Percentiles rank a stretch among this genome's conserved stretches.
These are phyloP conservation scores for Drosophila acutilabella DNA, from an alignment of 2,888 invertebrate genomes.

Conservation along the genomic window DNA sequence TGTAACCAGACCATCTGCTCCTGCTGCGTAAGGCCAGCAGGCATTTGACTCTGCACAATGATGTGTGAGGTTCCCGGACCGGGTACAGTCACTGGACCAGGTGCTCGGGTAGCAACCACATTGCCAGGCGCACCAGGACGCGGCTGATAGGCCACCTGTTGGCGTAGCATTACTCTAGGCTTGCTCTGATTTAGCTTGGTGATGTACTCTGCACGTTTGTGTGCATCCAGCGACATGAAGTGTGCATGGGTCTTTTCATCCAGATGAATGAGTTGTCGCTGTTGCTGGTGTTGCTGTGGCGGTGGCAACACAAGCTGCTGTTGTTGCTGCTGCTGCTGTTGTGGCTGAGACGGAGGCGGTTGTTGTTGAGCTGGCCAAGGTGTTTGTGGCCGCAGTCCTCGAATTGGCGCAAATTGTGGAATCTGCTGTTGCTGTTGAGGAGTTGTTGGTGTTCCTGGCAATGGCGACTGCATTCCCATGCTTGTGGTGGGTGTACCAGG, in stretches of 20 bases:
- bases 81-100: slow-evolving; percentile 83
- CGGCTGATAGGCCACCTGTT: slow-evolving; percentile 85
- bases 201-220: slow-evolving; percentile 92
- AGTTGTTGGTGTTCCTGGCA: slow-evolving; percentile 70
- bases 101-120: slow-evolving; percentile 85
- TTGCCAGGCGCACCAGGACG: slow-evolving; percentile 83
- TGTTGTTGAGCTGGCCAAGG: slow-evolving; percentile 67
- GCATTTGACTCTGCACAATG: slow-evolving; percentile 89
- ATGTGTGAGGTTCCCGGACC: slow-evolving; percentile 86
- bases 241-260: slow-evolving; percentile 94
- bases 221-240: slow-evolving; percentile 92
- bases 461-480: slow-evolving; percentile 73
- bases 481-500: slow-evolving; percentile 72
- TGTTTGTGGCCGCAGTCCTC: slow-evolving; percentile 56
- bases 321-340: slow-evolving; percentile 75
- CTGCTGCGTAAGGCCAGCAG: slow-evolving; percentile 88
- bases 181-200: slow-evolving; percentile 91
- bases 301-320: slow-evolving; percentile 77
- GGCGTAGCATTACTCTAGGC: slow-evolving; percentile 87
- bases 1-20: slow-evolving; percentile 90
- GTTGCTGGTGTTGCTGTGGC: slow-evolving; percentile 78
- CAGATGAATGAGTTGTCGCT: slow-evolving; percentile 91
- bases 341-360: slow-evolving; percentile 63
- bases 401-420: slow-evolving; percentile 53
- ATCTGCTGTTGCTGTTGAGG: slow-evolving; percentile 64